Evolutionary conservation across 1,140 invertebrate species (phyloP), one percentile per base, ranked within the genome.

Genomic region (Theocolax elegans): DNA sequence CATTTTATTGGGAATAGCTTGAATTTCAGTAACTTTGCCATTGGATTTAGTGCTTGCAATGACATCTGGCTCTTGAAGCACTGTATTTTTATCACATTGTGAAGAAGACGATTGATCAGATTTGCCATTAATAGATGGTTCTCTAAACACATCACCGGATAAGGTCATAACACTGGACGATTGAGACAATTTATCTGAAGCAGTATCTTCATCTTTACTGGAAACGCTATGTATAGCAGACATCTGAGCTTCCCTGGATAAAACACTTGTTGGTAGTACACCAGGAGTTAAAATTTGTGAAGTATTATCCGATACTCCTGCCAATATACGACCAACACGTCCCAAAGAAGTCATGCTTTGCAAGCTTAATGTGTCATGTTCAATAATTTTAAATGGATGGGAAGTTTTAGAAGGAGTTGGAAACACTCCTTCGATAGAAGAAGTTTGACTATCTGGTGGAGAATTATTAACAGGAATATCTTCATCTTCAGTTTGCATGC

Each of bases 1-100:
- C 71, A 81, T 86, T 63, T 93, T 87, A 3, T 92, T 90, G 66
- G 73, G 56, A 38, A 73, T 60, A 6, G 44, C 59, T 63, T 71
- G 69, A 31, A 44, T 19, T 66, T 77, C 76, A 59, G 80, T 79
- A 8, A 65, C 67, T 73, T 87, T 87, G 40, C 82, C 80, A 66
- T 83, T 83, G 77, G 89, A 89, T 86, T 97, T 97, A 64, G 95
- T 96, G 84, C 95, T 97, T 54, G 94, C 94, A 69, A 98, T 95
- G 74, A 98, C 93, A 86, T 98, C 96, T 25, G 95, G 95, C 83
- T 97, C 95, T 83, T 93, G 91, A 77, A 92, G 80, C 48, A 87
- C 79, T 51, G 84, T 80, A 71, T 78, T 82, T 31, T 78, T 72
- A 51, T 79, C 77, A 72, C 66, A 74, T 72, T 80, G 76, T 9